Conservation (phyloP, 2,797 vertebrate species). For the Enteromius anoplus region DNA sequence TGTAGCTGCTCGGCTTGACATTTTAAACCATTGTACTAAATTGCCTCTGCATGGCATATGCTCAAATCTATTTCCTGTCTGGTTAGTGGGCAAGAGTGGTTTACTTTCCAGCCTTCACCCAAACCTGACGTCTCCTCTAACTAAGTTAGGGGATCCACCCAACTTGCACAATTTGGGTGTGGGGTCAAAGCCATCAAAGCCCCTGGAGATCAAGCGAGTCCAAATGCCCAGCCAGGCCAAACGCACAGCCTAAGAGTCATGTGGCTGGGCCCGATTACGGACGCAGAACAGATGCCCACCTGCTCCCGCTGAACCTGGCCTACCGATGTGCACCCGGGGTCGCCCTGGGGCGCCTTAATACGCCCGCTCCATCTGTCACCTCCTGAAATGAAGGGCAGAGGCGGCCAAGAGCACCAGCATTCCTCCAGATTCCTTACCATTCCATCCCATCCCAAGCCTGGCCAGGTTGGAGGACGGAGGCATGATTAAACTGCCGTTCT, state of each 20-base stretch:
- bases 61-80: conserved; percentile 13
- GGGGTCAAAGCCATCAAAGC: conserved; percentile 45
- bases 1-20: conserved; percentile 35
- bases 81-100: conserved; percentile 17
- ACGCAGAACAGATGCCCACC: conserved; percentile 83
- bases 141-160: conserved; percentile 39
- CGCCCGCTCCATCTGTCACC: conserved; percentile 83
- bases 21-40: conserved; percentile 28
- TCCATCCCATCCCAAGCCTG: conserved; percentile 45
- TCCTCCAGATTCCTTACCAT: conserved; percentile 51
- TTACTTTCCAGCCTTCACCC: conserved; percentile 21
- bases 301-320: conserved; percentile 79
- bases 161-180: conserved; percentile 45
- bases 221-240: conserved; percentile 56
- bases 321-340: conserved; percentile 74
- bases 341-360: conserved; percentile 81
- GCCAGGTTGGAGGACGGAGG: conserved; percentile 20
- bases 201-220: conserved; percentile 23
- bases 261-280: conserved; percentile 77
- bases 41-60: conserved; percentile 18
- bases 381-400: conserved; percentile 78
- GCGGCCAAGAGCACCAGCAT: conserved; percentile 70
- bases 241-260: conserved; percentile 73
- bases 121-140: neutral
- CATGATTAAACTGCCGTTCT: conserved; percentile 18